Base-by-base conservation (phyloP, 2,797 vertebrate genomes). In the Gorsachius magnificus region DNA sequence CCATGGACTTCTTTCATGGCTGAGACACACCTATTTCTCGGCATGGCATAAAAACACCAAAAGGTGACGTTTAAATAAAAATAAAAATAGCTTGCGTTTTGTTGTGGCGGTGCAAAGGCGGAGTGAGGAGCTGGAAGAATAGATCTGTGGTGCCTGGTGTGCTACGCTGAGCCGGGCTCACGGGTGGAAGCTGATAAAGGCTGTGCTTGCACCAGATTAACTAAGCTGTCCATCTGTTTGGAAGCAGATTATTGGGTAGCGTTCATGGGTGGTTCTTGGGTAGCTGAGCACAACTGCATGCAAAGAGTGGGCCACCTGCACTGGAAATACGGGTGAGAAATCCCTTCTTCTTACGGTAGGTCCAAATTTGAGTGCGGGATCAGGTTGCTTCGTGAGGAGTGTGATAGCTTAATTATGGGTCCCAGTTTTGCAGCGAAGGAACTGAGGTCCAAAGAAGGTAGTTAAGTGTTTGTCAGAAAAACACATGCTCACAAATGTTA, bases 281-380 rank as follows among this genome's bases (percentile, higher is more conserved):
- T 51, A n/a, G 58, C 57, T 29, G 31, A 79, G 53, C 60, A 28
- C 1, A 2, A 22, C 38, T 22, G 5, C 12, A 0, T 35, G 61
- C 22, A 33, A 57, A 35, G 83, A 38, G 19, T 16, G 56, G 50
- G 76, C 25, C 18, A 18, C 53, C n/a, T 24, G 35, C 11, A 41
- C 48, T 80, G 63, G 43, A 63, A 50, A 29, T 28, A 9, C 0
- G 21, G 21, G 26, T 29, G 56, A 50, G 22, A 43, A 68, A 75
- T 29, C 31, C 48, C 35, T 61, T 68, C 22, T 61, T 50, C 8
- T 6, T 45, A n/a, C 0, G 3, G 13, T 33, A 46, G 51, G 33
- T 43, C 61, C 2, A 2, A 31, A 43, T 45, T 50, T 0, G 3
- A 13, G 14, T 9, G 38, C 0, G 3, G 53, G 15, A 21, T 74